These are phyloP conservation scores for Drosophila borealis DNA, from an alignment of 2,888 invertebrate genomes.

Conservation along the genomic window DNA sequence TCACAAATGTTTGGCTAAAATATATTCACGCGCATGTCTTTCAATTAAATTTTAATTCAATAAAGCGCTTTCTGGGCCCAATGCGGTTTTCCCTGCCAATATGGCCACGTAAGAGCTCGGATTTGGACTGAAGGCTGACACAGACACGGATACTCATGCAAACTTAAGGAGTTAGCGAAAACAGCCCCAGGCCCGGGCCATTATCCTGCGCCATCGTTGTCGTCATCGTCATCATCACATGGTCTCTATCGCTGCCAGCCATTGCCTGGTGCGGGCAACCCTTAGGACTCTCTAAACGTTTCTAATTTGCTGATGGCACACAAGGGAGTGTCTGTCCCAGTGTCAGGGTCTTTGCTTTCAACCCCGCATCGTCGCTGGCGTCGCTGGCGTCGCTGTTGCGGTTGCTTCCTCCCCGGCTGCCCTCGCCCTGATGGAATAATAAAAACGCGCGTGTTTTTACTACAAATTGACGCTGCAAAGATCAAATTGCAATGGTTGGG, in stretches of 20 bases:
- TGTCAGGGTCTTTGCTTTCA: slow-evolving; percentile 37
- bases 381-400: background rate
- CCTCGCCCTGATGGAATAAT: slow-evolving; percentile 80
- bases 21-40: slow-evolving; percentile 68
- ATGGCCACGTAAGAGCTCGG: slow-evolving; percentile 36
- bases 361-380: slow-evolving; percentile 34
- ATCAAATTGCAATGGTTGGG: slow-evolving; percentile 50
- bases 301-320: slow-evolving; percentile 82
- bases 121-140: slow-evolving; percentile 3
- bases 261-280: slow-evolving; percentile 33
- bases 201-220: slow-evolving; percentile 47
- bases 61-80: slow-evolving; percentile 59
- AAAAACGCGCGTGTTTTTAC: slow-evolving; percentile 78
- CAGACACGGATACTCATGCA: background rate
- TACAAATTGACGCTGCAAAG: slow-evolving; percentile 74
- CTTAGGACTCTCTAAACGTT: slow-evolving; percentile 69
- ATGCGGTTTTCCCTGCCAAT: slow-evolving; percentile 46
- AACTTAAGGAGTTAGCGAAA: background rate
- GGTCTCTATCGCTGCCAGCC: slow-evolving; percentile 19
- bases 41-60: slow-evolving; percentile 80
- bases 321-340: slow-evolving; percentile 72
- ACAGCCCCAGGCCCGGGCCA: slow-evolving; percentile 26
- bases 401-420: slow-evolving; percentile 5
- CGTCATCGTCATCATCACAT: slow-evolving; percentile 43
- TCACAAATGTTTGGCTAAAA: slow-evolving; percentile 27